Conservation (phyloP, 2,888 invertebrate species). For the Cylloceria caligata region DNA sequence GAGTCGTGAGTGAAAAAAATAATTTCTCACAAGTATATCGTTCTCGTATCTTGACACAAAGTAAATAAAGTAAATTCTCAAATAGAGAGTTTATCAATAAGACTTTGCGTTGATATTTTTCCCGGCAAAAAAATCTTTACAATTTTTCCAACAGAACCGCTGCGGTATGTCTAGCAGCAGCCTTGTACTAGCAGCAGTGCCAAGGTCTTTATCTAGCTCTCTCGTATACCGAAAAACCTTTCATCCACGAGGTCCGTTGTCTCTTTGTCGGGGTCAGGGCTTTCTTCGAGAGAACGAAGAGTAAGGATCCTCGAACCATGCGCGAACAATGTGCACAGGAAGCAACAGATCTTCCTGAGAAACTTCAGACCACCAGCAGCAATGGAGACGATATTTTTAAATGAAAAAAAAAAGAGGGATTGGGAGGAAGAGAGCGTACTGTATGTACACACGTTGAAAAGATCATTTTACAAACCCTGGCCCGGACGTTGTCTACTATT, state of each 20-base stretch:
- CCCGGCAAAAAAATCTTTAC: conserved; percentile 21
- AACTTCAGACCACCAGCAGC: conserved; percentile 48
- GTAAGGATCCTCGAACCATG: conserved; percentile 51
- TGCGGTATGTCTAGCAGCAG: conserved; percentile 14
- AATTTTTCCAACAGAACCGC: conserved; percentile 14
- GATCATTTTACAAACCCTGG: conserved; percentile 49
- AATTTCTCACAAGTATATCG: too few species aligned
- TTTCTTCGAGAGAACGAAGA: conserved; percentile 52
- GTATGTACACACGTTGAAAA: conserved; percentile 50
- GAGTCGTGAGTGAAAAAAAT: conserved; percentile 26
- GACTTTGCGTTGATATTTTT: not conserved
- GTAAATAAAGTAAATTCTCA: not conserved
- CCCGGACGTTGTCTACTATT: conserved; percentile 20
- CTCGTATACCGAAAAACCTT: conserved; percentile 49
- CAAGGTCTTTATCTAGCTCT: conserved; percentile 33
- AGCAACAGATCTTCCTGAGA: conserved; percentile 73
- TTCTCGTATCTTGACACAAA: conserved; percentile 7
- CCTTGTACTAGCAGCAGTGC: conserved; percentile 12
- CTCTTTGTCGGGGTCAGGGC: conserved; percentile 65
- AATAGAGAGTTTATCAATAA: not conserved
- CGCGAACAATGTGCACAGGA: conserved; percentile 72
- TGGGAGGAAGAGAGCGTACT: conserved; percentile 3
- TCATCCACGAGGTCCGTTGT: conserved; percentile 54
- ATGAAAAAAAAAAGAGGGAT: conserved; percentile 15
- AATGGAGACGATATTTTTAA: conserved; percentile 36